Base-by-base conservation (phyloP, 2,888 invertebrate species). In the Drosophila kuntzei region DNA sequence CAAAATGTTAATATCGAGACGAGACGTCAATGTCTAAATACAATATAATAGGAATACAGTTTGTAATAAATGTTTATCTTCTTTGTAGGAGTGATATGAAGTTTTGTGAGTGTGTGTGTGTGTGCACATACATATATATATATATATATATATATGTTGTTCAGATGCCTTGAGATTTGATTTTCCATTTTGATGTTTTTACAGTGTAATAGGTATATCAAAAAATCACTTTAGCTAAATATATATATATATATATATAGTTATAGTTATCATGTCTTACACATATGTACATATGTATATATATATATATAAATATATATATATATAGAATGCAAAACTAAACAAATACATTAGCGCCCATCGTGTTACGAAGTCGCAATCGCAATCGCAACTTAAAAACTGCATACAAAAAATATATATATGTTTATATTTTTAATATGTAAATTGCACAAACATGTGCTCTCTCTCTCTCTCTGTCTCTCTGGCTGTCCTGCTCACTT, bases 1-100 rank as follows among this genome's bases (percentile, higher is more conserved):
- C 53, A 76, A 55, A 55, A 65, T 65, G 69, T 64, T 85, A 73
- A 80, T 83, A 76, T 67, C 70, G 54, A 51, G 27, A 12, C 5
- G 60, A 74, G 60, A 74, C 44, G 39, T 39, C 61, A 49, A 66
- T 82, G 62, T 79, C 68, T 82, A 71, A 76, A 76, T 62, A 62
- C 43, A n/a, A n/a, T n/a, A 67, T 66, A 74, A 80, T 83, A 83
- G 83, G 83, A 83, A 83, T 83, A 87, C 87, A 87, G 80, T 86
- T 82, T 63, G 65, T 84, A 53, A 66, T 62, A 63, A 59, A 41
- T 66, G 51, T 74, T 72, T 51, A 58, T 71, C 66, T 53, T 47
- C 62, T 47, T 76, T 62, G 59, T 79, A 87, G 85, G 85, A 84
- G 69, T 83, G 79, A 83, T 83, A 83, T 87, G 83, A 87, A 77